These are phyloP conservation scores for Mesocentrotus franciscanus DNA, from an alignment of 53 echinoderm and acorn worm genomes.

Conservation along the genomic window DNA sequence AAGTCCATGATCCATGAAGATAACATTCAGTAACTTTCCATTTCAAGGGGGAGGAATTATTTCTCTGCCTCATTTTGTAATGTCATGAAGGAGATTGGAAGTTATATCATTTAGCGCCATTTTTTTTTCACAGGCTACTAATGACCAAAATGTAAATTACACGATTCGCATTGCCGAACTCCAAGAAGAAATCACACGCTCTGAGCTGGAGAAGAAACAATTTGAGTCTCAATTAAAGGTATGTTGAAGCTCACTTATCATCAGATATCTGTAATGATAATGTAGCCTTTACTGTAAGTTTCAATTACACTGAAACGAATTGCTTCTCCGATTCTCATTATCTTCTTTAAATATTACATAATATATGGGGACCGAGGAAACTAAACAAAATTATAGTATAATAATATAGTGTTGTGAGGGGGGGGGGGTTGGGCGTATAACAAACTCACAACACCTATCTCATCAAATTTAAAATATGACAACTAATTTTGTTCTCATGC, in stretches of 20 bases:
- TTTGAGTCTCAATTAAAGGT: conserved; percentile 27
- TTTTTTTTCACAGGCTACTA: background rate
- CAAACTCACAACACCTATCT: too few species aligned
- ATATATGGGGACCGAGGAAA: background rate
- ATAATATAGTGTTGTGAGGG: too few species aligned
- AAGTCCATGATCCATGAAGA: background rate
- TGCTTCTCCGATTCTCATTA: too few species aligned
- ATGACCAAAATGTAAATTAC: background rate
- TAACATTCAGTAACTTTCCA: too few species aligned
- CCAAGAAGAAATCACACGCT: background rate
- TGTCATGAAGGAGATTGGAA: background rate
- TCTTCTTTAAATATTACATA: too few species aligned
- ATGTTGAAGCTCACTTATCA: background rate
- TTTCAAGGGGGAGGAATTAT: background rate
- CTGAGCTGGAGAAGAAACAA: background rate
- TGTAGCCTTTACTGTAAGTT: background rate
- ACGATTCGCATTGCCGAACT: conserved; percentile 20
- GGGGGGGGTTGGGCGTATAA: too few species aligned
- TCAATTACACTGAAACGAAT: background rate
- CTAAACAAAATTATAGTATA: background rate
- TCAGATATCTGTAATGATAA: background rate
- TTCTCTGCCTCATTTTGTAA: background rate
- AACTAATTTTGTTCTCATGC: background rate
- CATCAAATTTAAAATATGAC: background rate
- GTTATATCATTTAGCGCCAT: background rate